These are phyloP conservation scores for Polypterus bichir DNA, from an alignment of 2,113 vertebrate species.

Conservation along the genomic window DNA sequence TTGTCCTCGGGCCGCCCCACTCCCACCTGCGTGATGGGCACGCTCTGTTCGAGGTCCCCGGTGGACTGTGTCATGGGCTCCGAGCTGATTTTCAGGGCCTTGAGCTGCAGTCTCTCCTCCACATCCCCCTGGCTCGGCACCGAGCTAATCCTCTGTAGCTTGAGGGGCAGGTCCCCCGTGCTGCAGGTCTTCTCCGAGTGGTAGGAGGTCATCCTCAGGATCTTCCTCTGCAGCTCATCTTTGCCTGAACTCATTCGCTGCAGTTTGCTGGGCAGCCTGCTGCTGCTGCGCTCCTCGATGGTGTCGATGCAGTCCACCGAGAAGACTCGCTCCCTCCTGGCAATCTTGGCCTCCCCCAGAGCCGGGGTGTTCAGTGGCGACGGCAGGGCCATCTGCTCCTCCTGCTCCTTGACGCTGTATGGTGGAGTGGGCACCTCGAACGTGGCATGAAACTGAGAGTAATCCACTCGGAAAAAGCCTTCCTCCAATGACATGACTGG, in stretches of 20 bases:
- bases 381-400: slow-evolving; percentile 53
- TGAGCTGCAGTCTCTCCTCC: slow-evolving; percentile 45
- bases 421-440: slow-evolving; percentile 74
- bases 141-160: slow-evolving; percentile 51
- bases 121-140: slow-evolving; percentile 40
- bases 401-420: slow-evolving; percentile 70
- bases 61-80: slow-evolving; percentile 56
- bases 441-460: slow-evolving; percentile 74
- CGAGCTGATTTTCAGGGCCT: slow-evolving; percentile 40
- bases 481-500: slow-evolving; percentile 80
- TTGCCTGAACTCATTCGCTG: slow-evolving; percentile 57
- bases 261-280: slow-evolving; percentile 56
- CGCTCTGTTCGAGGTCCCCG: slow-evolving; percentile 46
- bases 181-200: slow-evolving; percentile 52
- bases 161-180: slow-evolving; percentile 55
- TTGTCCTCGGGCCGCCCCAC: slow-evolving; percentile 48
- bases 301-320: slow-evolving; percentile 47
- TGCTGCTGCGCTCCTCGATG: slow-evolving; percentile 36
- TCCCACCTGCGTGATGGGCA: slow-evolving; percentile 25
- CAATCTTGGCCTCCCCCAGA: slow-evolving; percentile 26
- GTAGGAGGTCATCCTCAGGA: slow-evolving; percentile 33
- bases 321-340: slow-evolving; percentile 48
- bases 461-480: slow-evolving; percentile 79
- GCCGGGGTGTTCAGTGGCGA: slow-evolving; percentile 41
- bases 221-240: slow-evolving; percentile 45